Evolutionary conservation across 2,113 vertebrate species (phyloP).

Genomic region (Eretmochelys imbricata): DNA sequence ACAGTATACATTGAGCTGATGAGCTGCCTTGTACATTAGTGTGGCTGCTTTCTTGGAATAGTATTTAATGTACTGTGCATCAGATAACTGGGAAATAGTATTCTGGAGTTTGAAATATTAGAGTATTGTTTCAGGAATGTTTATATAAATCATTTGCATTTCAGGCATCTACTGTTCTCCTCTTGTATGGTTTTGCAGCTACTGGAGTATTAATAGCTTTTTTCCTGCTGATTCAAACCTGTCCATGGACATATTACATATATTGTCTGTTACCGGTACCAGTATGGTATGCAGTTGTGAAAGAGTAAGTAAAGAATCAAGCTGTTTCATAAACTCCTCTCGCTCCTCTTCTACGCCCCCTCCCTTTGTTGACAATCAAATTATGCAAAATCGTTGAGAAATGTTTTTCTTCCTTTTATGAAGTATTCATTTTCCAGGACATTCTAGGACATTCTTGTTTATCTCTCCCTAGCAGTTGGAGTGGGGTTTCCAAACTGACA

Average conservation of each 20-base stretch:
- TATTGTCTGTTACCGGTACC: conserved; percentile 94
- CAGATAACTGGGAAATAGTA: neutral
- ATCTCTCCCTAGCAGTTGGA: neutral
- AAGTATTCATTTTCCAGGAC: neutral
- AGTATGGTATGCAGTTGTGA: conserved; percentile 91
- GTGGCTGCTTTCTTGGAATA: neutral
- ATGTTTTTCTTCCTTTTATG: neutral
- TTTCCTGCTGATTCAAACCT: conserved; percentile 90
- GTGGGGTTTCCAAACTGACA: neutral
- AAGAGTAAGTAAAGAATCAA: conserved; percentile 88
- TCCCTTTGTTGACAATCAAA: neutral
- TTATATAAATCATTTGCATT: conserved; percentile 62
- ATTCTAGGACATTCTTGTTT: conserved; percentile 14
- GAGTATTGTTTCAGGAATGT: neutral
- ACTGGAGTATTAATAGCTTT: conserved; percentile 77
- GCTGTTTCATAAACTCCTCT: neutral
- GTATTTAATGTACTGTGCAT: neutral
- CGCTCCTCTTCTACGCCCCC: neutral
- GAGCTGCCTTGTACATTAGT: neutral
- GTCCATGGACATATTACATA: conserved; percentile 92
- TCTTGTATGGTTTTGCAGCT: conserved; percentile 76
- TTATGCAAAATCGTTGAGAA: neutral
- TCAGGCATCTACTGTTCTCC: conserved; percentile 76
- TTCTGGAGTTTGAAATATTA: neutral
- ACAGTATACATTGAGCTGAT: neutral